phyloP scores from a whole-genome alignment of 2,797 vertebrate genomes.

The Nothura maculosa region DNA sequence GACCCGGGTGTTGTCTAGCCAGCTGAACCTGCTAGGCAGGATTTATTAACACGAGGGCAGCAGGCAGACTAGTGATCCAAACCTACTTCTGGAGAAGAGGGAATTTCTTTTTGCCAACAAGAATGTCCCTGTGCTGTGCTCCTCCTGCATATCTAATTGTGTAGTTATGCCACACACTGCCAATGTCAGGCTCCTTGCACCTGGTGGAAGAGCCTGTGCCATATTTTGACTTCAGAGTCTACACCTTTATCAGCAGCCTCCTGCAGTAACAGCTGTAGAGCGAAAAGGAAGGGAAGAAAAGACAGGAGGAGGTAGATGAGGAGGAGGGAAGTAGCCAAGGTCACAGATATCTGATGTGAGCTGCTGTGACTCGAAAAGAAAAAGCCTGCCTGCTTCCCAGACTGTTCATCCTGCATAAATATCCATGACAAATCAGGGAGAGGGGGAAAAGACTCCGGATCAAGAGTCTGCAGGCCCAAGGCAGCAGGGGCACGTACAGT shows the following conservation, averaged over 20 bases:
- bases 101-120: not conserved
- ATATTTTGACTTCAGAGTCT: not conserved
- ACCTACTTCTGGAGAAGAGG: not conserved
- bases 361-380: not conserved
- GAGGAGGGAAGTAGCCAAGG: not conserved
- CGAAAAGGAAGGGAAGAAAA: not conserved
- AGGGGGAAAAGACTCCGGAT: not conserved
- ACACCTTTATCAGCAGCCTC: not conserved
- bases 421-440: not conserved
- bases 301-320: not conserved
- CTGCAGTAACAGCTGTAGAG: not conserved
- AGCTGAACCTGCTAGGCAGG: not conserved
- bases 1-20: not conserved
- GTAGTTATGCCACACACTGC: not conserved
- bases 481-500: not conserved
- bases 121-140: not conserved
- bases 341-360: not conserved
- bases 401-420: not conserved
- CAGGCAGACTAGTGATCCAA: not conserved
- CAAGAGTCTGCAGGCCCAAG: not conserved
- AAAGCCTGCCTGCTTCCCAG: not conserved
- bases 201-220: not conserved
- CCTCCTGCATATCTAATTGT: not conserved
- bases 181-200: not conserved
- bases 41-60: fast-evolving